Evolutionary conservation across 2,888 invertebrate species (phyloP), one percentile per base, ranked within the genome.

Genomic region (Sinopyrophorus schimmeli): DNA sequence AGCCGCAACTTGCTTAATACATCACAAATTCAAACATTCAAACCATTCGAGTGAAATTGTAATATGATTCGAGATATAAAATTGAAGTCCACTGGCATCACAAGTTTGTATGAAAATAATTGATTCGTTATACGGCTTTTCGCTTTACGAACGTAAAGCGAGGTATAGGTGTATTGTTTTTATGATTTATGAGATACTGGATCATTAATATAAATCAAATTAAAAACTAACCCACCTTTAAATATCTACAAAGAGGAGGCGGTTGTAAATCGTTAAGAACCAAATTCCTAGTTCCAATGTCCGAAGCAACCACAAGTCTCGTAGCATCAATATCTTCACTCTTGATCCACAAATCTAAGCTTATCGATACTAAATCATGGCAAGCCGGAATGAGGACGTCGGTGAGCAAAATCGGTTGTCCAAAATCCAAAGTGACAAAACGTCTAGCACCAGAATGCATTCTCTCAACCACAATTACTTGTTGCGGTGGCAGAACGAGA

Each of bases 391-490:
- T 85, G 62, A 87, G 80, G 59, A 94, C 76, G 72, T 95, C 95
- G 0, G 94, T 95, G 23, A 96, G 79, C 1, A 92, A 75, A 39
- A 94, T 80, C 0, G 89, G 84, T 59, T 89, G 86, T 2, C 94
- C 93, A 71, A 96, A 93, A 75, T 96, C 95, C 20, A 96, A 77
- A 6, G 92, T 89, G 44, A 94, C 92, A 75, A 89, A 93, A 46
- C 94, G 81, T n/a, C 94, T 77, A 0, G 93, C 94, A 41, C 94
- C 92, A 0, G 93, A 92, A 74, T 93, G 92, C 89, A 95, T 92
- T 47, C 93, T 79, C 68, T 95, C 94, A 28, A 95, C 91, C 10
- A 94, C 88, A 50, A 95, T 80, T 60, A 87, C 77, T 53, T 92
- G 90, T 57, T 90, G 89, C 15, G 92, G 87, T 30, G 91, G 88